phyloP scores from a whole-genome alignment of 2,797 vertebrate species.

The Hydrocynus forskahlii region DNA sequence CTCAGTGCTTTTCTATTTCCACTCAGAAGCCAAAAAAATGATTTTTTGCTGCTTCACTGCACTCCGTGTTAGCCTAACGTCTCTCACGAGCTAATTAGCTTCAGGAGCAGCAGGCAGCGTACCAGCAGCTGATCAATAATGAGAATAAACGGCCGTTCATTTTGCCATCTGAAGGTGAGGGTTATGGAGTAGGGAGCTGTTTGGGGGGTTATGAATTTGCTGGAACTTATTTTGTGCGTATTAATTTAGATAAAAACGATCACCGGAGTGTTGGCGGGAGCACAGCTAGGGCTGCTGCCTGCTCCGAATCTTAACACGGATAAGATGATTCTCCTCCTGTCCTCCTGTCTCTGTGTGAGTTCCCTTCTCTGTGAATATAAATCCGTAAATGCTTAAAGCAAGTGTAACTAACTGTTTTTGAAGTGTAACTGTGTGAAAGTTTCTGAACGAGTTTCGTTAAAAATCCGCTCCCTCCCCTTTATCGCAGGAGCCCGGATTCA shows the following conservation, averaged over 20 bases:
- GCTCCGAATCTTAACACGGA: constrained; percentile 35
- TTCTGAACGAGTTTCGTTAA: no score
- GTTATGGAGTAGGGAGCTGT: background rate
- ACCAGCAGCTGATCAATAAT: background rate
- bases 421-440: no score
- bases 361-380: no score
- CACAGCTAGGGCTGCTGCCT: constrained; percentile 12
- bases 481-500: no score
- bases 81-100: constrained; percentile 15
- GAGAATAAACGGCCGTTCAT: background rate
- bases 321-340: background rate
- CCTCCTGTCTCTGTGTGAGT: background rate
- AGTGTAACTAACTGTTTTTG: no score
- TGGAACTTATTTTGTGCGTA: background rate
- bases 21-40: background rate
- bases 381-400: no score
- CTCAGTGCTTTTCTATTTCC: background rate
- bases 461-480: no score
- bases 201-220: background rate
- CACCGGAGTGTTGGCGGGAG: background rate
- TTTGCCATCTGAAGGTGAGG: background rate
- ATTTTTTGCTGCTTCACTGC: background rate
- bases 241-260: constrained; percentile 32
- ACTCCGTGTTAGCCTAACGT: background rate
- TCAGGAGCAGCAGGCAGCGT: background rate